phyloP scores from a whole-genome alignment of 1,140 invertebrate genomes.

The Ceratosolen fusciceps region DNA sequence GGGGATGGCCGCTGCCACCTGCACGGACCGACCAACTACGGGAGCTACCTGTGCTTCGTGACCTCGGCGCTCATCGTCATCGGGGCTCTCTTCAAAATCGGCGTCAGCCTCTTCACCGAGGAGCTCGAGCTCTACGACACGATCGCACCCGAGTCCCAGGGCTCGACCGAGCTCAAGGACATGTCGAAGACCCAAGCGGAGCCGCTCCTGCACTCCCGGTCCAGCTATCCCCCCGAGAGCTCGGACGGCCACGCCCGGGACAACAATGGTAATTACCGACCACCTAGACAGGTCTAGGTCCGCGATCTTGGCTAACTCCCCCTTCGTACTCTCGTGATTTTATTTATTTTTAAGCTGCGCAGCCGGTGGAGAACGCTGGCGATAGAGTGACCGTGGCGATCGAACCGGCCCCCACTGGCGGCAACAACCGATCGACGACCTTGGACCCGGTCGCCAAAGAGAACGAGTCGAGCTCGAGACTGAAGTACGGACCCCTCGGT shows the following conservation, averaged over 20 bases:
- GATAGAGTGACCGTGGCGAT: slow-evolving; percentile 6
- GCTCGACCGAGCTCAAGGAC: slow-evolving; percentile 51
- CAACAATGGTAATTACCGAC: slow-evolving; percentile 23
- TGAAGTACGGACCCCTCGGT: slow-evolving; percentile 59
- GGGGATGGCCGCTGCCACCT: slow-evolving; percentile 57
- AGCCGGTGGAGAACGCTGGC: not conserved
- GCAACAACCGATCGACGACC: not conserved
- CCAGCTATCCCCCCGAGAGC: not conserved
- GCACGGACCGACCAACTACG: slow-evolving; percentile 57
- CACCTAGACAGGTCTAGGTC: too few species aligned
- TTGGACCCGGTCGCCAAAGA: not conserved
- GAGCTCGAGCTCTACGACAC: slow-evolving; percentile 58
- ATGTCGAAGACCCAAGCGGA: slow-evolving; percentile 51
- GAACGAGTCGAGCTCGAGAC: slow-evolving; percentile 9
- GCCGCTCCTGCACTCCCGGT: slow-evolving; percentile 49
- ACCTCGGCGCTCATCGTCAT: slow-evolving; percentile 58
- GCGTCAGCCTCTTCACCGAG: slow-evolving; percentile 58
- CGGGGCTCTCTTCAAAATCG: slow-evolving; percentile 53
- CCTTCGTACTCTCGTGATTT: too few species aligned
- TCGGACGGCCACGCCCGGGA: slow-evolving; percentile 9
- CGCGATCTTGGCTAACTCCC: too few species aligned
- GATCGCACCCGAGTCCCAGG: slow-evolving; percentile 41
- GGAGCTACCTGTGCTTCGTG: slow-evolving; percentile 59
- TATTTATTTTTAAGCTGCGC: not conserved
- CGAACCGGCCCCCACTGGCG: not conserved